Evolutionary conservation across 2,113 vertebrate species (phyloP).

Genomic region (Sorex fumeus): DNA sequence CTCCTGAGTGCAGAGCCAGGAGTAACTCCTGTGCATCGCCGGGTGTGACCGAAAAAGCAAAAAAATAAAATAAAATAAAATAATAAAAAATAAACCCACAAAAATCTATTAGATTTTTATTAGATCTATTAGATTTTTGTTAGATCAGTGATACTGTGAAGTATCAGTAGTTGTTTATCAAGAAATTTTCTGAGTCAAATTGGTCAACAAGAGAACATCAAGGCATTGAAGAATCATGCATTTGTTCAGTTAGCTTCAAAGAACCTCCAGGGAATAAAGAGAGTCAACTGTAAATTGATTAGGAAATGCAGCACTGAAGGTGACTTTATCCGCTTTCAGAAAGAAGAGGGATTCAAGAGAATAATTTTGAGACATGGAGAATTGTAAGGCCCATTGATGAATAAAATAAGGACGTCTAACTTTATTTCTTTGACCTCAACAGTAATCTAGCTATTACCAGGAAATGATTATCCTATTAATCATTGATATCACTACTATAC

Average conservation of each 20-base stretch:
- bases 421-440: not conserved
- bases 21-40: no score
- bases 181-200: slow-evolving; percentile 6
- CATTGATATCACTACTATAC: not conserved
- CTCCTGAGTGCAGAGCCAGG: no score
- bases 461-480: not conserved
- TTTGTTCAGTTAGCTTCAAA: not conserved
- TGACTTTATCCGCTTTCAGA: slow-evolving; percentile 10
- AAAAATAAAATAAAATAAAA: no score
- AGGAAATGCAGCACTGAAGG: not conserved
- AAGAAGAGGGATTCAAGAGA: not conserved
- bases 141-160: not conserved
- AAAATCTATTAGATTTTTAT: slow-evolving; percentile 8
- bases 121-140: no score
- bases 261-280: not conserved
- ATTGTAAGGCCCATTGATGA: not conserved
- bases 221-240: not conserved
- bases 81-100: no score
- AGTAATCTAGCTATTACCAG: not conserved
- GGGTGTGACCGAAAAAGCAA: no score
- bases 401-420: not conserved
- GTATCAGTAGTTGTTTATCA: not conserved
- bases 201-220: slow-evolving; percentile 17
- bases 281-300: not conserved
- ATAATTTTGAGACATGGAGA: not conserved